Base-by-base conservation (phyloP, 2,888 invertebrate species). In the Gymnoscelis rufifasciata region DNA sequence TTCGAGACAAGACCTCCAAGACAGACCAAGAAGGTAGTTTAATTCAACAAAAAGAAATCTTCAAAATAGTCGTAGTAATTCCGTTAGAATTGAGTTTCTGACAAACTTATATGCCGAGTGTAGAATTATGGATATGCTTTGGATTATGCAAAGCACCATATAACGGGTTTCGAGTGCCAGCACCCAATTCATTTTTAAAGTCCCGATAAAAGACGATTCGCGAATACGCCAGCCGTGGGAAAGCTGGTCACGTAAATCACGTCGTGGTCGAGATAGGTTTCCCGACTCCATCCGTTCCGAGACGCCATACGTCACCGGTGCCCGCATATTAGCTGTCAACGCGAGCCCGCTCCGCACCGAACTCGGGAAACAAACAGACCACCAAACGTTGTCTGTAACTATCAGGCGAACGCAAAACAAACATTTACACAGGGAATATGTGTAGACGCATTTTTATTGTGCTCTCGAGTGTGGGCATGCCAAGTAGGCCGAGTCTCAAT, bases 271-370 rank as follows among this genome's bases (percentile, higher is more conserved):
- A 59, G 55, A 59, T 58, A 52, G 55, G 52, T 58, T 42, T 51
- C 57, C 51, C 56, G 54, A 51, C 49, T 59, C 55, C 59, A 62
- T 64, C 62, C 56, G 56, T 50, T 60, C 50, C 47, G 54, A 53
- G 46, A 41, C 56, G 64, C 63, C 64, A 68, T 71, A 72, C 66
- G 71, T 76, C 74, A 74, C 71, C 58, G 66, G 62, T 14, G 66
- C 59, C 66, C 70, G 68, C 75, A 75, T 78, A 77, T 75, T 74
- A 73, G 71, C 76, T 77, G 77, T 79, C 79, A 76, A 64, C 76
- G 59, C 56, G 63, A 64, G 66, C 58, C 74, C 70, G 75, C 77
- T 62, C 57, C 65, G 45, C 57, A 53, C 56, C 62, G 62, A 60
- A 64, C 64, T 64, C 58, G 64, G 62, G 71, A 76, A 74, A 74